A percentile compares a stretch with the other conserved stretches of the same genome.
These are phyloP conservation scores for Amphipoea oculea DNA, from an alignment of 2,888 invertebrate species.

Conservation along the genomic window DNA sequence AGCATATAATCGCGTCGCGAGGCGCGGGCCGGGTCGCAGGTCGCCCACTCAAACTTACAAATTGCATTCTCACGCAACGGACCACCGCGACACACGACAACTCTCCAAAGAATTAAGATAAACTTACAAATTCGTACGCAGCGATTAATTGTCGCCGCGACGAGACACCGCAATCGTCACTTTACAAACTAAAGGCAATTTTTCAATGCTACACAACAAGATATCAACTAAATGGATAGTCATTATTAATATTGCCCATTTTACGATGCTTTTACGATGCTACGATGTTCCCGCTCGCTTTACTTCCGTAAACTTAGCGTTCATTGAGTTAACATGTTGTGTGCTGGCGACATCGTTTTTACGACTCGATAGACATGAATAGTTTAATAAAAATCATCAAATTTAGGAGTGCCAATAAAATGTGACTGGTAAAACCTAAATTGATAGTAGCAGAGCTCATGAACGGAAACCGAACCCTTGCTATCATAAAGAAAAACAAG, in stretches of 20 bases:
- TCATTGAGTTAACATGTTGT: conserved; percentile 78
- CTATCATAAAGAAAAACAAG: conserved; percentile 57
- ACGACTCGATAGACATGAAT: conserved; percentile 68
- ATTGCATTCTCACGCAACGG: conserved; percentile 83
- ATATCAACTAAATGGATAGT: conserved; percentile 74
- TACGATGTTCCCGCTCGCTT: conserved; percentile 70
- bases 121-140: conserved; percentile 62
- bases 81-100: conserved; percentile 67
- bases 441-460: conserved; percentile 2
- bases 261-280: conserved; percentile 79
- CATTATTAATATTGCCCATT: conserved; percentile 83
- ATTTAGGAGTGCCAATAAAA: conserved; percentile 61
- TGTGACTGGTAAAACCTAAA: conserved; percentile 30
- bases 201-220: conserved; percentile 71
- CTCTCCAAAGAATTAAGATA: conserved; percentile 60
- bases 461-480: conserved; percentile 52
- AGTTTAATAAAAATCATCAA: conserved; percentile 68
- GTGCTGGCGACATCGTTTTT: conserved; percentile 67
- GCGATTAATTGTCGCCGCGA: conserved; percentile 58
- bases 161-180: conserved; percentile 51
- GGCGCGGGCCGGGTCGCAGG: conserved; percentile 74
- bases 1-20: conserved; percentile 81
- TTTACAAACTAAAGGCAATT: conserved; percentile 62
- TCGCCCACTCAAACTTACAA: conserved; percentile 74
- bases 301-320: conserved; percentile 77